These are phyloP conservation scores for Trichechus manatus DNA, from an alignment of 2,113 vertebrate species.

Conservation along the genomic window DNA sequence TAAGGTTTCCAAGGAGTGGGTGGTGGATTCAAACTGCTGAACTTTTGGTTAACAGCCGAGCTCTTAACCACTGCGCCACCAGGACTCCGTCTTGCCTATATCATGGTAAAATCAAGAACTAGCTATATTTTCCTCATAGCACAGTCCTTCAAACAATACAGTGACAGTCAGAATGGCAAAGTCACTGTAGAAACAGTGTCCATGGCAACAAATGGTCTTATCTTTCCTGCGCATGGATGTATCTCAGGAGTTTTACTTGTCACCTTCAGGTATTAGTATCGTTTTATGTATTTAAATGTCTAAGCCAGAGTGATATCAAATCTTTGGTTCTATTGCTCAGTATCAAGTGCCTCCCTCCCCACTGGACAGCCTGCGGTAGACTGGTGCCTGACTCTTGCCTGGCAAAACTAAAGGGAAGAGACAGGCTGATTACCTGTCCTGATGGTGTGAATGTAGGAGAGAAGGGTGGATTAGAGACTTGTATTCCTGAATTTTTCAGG, in stretches of 20 bases:
- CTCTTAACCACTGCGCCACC: no score
- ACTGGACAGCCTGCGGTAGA: not conserved
- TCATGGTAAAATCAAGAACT: not conserved
- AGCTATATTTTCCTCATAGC: not conserved
- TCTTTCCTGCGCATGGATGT: not conserved
- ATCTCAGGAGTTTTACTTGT: not conserved
- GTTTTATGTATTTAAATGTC: not conserved
- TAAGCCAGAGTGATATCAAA: slow-evolving; percentile 8
- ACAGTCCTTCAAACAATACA: not conserved
- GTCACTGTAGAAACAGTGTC: not conserved
- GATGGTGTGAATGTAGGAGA: not conserved
- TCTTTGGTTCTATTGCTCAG: not conserved
- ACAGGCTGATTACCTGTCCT: not conserved
- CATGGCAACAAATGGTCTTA: not conserved
- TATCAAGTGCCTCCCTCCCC: not conserved
- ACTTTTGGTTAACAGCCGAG: no score
- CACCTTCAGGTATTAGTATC: not conserved
- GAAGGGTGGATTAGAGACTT: not conserved
- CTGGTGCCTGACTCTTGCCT: not conserved
- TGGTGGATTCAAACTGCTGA: no score
- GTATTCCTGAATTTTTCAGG: not conserved
- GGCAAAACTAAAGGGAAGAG: not conserved
- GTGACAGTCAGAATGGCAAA: not conserved
- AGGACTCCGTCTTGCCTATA: not conserved
- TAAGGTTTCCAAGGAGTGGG: no score